Evolutionary conservation across 2,113 vertebrate genomes (phyloP).

Genomic region (Gymnorhina tibicen): DNA sequence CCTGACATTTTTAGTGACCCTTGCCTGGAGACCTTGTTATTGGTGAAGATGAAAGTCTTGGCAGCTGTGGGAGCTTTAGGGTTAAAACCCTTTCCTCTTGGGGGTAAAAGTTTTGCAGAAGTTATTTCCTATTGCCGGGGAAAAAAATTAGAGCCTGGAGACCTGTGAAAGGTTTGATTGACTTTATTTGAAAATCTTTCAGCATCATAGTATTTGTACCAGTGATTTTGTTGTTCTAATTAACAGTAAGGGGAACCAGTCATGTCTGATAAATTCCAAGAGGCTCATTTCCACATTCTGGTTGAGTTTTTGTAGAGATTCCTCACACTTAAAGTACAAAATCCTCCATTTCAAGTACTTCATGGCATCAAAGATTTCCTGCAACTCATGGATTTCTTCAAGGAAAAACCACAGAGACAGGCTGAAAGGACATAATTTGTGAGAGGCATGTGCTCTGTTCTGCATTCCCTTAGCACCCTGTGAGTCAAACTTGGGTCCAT

Average conservation of each 20-base stretch:
- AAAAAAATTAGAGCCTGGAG: not conserved
- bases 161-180: not conserved
- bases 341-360: not conserved
- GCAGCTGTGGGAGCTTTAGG: not conserved
- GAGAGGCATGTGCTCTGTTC: not conserved
- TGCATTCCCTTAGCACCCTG: not conserved
- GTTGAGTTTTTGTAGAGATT: not conserved
- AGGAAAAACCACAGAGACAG: not conserved
- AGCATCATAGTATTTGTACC: not conserved
- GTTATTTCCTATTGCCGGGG: not conserved
- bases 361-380: not conserved
- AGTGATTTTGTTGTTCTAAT: not conserved
- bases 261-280: not conserved
- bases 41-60: not conserved
- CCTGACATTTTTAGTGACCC: not conserved
- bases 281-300: not conserved
- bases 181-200: not conserved
- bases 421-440: not conserved
- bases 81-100: not conserved
- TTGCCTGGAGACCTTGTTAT: not conserved
- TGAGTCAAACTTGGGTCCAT: not conserved
- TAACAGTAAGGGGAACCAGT: not conserved
- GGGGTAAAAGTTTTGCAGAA: not conserved
- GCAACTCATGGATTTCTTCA: not conserved
- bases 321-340: not conserved